phyloP scores from a whole-genome alignment of 2,888 invertebrate species.

The Amphipyra berbera region DNA sequence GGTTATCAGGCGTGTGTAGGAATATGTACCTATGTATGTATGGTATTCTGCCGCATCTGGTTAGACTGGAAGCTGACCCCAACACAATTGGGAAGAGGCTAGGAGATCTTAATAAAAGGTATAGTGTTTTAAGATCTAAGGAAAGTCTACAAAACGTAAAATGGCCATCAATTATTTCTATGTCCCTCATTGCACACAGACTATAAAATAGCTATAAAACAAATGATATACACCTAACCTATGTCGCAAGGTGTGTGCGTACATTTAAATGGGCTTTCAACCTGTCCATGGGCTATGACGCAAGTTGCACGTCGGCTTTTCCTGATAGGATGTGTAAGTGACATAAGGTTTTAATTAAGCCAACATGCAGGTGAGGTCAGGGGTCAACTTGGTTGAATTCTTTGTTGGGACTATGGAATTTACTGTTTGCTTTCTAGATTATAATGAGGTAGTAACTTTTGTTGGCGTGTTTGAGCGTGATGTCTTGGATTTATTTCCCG shows the following conservation, averaged over 20 bases:
- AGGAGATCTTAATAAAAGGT: background rate
- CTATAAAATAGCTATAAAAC: slow-evolving; percentile 39
- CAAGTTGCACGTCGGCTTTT: slow-evolving; percentile 5
- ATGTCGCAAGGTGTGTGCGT: slow-evolving; percentile 26
- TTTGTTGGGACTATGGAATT: no score
- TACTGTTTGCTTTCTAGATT: no score
- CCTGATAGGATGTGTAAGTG: background rate
- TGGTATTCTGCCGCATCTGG: no score
- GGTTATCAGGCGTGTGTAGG: no score
- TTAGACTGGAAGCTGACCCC: no score
- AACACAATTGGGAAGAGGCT: no score
- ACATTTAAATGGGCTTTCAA: slow-evolving; percentile 7
- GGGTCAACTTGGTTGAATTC: background rate
- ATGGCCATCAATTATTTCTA: slow-evolving; percentile 17
- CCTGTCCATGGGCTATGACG: slow-evolving; percentile 9
- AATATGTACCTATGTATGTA: no score
- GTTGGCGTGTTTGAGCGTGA: no score
- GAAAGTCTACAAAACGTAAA: slow-evolving; percentile 14
- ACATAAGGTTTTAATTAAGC: background rate
- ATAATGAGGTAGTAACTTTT: no score
- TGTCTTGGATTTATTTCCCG: no score
- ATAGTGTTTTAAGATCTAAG: background rate
- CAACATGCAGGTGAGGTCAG: background rate
- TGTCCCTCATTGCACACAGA: slow-evolving; percentile 24
- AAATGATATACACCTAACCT: slow-evolving; percentile 14